Conservation (phyloP, 2,113 vertebrate species). For the Periophthalmodon schlosseri region DNA sequence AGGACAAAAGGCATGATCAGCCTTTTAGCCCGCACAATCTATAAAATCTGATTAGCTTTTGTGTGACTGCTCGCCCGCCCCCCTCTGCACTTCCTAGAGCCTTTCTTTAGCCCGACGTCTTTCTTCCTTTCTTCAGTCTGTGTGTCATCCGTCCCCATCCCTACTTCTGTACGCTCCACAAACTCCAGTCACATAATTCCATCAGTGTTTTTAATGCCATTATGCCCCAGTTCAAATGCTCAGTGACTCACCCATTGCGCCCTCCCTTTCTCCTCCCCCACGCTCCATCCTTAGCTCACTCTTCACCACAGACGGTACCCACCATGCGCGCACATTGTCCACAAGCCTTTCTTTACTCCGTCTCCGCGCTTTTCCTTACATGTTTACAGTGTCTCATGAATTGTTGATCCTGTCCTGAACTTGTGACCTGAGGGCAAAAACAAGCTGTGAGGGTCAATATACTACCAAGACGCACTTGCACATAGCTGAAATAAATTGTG, state of each 20-base stretch:
- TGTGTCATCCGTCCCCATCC: slow-evolving; percentile 21
- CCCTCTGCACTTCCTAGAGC: slow-evolving; percentile 6
- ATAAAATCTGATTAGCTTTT: slow-evolving; percentile 75
- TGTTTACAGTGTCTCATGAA: slow-evolving; percentile 69
- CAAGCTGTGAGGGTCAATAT: slow-evolving; percentile 5
- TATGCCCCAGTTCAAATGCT: slow-evolving; percentile 45
- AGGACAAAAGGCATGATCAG: slow-evolving; percentile 72
- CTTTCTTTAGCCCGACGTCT: slow-evolving; percentile 15
- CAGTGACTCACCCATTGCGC: slow-evolving; percentile 28
- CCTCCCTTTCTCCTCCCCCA: background rate
- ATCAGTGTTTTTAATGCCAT: slow-evolving; percentile 55
- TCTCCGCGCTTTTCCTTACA: slow-evolving; percentile 5
- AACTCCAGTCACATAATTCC: slow-evolving; percentile 51
- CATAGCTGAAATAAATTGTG: background rate
- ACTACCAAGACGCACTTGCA: slow-evolving; percentile 1
- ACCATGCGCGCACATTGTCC: slow-evolving; percentile 41
- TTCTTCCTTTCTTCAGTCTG: slow-evolving; percentile 1
- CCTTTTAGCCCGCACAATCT: slow-evolving; percentile 65
- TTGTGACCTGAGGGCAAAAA: slow-evolving; percentile 53
- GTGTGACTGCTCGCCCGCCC: slow-evolving; percentile 31
- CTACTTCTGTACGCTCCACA: slow-evolving; percentile 38
- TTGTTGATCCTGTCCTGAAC: slow-evolving; percentile 67
- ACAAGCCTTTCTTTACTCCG: slow-evolving; percentile 4
- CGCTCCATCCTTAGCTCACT: slow-evolving; percentile 20
- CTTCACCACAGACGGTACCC: slow-evolving; percentile 27